phyloP scores from a whole-genome alignment of 2,888 invertebrate genomes.

The Mythimna lalbum region DNA sequence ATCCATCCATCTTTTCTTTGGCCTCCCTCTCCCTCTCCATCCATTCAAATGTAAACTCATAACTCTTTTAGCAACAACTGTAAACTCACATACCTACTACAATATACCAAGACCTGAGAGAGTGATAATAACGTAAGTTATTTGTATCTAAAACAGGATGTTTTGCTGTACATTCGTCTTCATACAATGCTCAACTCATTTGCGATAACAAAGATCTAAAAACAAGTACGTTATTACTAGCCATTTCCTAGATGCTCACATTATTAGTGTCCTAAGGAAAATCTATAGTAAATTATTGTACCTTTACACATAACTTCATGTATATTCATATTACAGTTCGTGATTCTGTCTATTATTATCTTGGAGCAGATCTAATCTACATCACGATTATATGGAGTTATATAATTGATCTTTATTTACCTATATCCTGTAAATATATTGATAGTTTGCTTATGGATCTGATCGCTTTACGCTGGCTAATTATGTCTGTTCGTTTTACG shows the following conservation, averaged over 20 bases:
- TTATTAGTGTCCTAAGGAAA: constrained; percentile 41
- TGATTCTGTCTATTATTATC: constrained; percentile 59
- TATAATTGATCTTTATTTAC: constrained; percentile 47
- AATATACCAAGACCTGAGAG: too few species aligned
- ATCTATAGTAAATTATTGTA: constrained; percentile 36
- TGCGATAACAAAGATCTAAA: constrained; percentile 35
- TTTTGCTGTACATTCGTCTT: constrained; percentile 26
- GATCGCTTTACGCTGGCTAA: too few species aligned
- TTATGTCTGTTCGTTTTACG: too few species aligned
- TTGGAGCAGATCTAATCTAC: constrained; percentile 49
- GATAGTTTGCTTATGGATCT: constrained; percentile 19
- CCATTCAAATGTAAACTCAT: too few species aligned
- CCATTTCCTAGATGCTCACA: constrained; percentile 35
- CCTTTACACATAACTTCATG: constrained; percentile 39
- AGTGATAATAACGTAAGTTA: neutral
- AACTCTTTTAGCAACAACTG: too few species aligned
- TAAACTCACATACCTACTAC: too few species aligned
- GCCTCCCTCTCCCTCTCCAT: too few species aligned
- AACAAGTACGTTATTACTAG: constrained; percentile 2
- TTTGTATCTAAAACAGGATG: constrained; percentile 18
- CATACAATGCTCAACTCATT: constrained; percentile 26
- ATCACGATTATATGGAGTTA: constrained; percentile 56
- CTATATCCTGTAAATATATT: constrained; percentile 28
- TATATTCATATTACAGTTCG: constrained; percentile 60
- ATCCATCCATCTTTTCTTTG: too few species aligned